Evolutionary conservation across 2,797 vertebrate species (phyloP).

Genomic region (Hozukius guyotensis): DNA sequence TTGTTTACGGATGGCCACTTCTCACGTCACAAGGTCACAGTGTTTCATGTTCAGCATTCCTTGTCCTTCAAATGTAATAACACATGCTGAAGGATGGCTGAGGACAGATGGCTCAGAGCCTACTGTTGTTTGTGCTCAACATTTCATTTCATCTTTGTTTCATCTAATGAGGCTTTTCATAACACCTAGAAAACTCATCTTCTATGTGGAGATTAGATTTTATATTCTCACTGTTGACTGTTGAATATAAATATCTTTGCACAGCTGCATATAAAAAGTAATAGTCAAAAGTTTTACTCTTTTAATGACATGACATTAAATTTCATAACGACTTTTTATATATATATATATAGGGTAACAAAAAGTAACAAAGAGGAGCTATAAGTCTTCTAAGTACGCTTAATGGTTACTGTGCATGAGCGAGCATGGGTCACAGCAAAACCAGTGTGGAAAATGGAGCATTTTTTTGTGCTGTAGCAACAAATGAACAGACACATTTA

Average conservation of each 20-base stretch:
- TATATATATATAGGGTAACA: neutral
- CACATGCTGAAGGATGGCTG: conserved; percentile 52
- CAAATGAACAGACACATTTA: neutral
- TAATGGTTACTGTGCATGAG: neutral
- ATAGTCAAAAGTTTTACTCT: neutral
- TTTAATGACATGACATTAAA: neutral
- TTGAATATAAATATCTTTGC: neutral
- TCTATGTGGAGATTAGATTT: conserved; percentile 1
- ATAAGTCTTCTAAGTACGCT: neutral
- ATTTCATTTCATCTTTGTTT: conserved; percentile 19
- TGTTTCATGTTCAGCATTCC: conserved; percentile 69
- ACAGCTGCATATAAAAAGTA: neutral
- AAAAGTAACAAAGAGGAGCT: neutral
- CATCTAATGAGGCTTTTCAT: conserved; percentile 1
- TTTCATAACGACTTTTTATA: neutral
- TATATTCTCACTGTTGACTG: neutral
- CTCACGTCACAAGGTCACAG: conserved; percentile 72
- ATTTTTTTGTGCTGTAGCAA: neutral
- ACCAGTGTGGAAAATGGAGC: neutral
- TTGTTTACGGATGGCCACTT: conserved; percentile 70
- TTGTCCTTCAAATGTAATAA: conserved; percentile 59
- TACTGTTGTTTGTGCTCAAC: conserved; percentile 14
- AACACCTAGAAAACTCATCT: neutral
- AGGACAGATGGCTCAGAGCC: conserved; percentile 43
- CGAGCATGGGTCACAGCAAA: neutral